Conservation (phyloP, 1,140 invertebrate species). For the Hydropsyche tenuis region DNA sequence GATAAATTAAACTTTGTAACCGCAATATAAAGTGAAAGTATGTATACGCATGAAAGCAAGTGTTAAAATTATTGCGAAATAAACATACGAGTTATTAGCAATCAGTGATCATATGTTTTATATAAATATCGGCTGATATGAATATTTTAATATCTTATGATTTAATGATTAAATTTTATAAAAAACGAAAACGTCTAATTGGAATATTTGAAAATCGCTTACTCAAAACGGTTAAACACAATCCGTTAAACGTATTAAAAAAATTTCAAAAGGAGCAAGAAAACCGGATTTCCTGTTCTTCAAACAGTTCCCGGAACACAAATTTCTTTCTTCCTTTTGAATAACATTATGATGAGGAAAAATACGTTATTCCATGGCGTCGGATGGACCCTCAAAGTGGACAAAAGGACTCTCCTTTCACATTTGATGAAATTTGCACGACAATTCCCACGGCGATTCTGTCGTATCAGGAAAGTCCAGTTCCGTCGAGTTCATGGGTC, state of each 20-base stretch:
- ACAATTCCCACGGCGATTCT: constrained; percentile 47
- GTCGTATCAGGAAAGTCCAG: constrained; percentile 45
- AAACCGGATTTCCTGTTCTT: constrained; percentile 45
- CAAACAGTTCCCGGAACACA: constrained; percentile 41
- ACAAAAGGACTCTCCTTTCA: neutral
- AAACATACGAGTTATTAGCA: too few species aligned
- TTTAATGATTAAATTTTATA: neutral
- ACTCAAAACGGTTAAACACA: too few species aligned
- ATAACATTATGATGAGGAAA: constrained; percentile 3
- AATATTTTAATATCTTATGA: neutral
- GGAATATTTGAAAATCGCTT: too few species aligned
- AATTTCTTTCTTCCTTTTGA: constrained; percentile 30
- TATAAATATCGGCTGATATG: neutral
- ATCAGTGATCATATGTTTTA: too few species aligned
- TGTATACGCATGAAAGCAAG: too few species aligned
- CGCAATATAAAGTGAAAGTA: too few species aligned
- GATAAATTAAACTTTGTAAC: too few species aligned
- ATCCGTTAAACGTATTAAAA: neutral
- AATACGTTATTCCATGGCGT: constrained; percentile 30
- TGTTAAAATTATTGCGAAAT: too few species aligned
- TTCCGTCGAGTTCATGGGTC: constrained; percentile 39
- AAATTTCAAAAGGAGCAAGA: neutral
- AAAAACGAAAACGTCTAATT: too few species aligned
- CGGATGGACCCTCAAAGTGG: constrained; percentile 11
- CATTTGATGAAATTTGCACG: constrained; percentile 9